These are phyloP conservation scores for Kradibia gibbosae DNA, from an alignment of 1,140 invertebrate genomes.

Conservation along the genomic window DNA sequence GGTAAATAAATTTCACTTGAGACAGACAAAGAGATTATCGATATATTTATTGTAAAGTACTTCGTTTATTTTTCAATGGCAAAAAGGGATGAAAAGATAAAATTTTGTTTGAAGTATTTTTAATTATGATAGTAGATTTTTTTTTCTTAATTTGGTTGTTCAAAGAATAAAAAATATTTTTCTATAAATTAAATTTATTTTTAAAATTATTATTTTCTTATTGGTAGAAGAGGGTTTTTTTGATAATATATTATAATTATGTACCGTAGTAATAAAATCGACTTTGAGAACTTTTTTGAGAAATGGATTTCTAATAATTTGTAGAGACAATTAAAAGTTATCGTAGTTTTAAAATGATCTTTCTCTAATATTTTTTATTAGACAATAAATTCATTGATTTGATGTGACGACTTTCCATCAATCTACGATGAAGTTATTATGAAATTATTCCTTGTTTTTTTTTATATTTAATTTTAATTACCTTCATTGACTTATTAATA, in stretches of 20 bases:
- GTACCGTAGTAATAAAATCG: conserved; percentile 37
- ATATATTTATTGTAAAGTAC: conserved; percentile 47
- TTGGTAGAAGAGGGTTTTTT: background rate
- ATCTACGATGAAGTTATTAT: conserved; percentile 25
- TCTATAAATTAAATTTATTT: conserved; percentile 17
- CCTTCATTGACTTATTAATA: too few relatives aligned
- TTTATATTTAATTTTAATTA: too few relatives aligned
- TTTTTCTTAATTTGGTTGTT: background rate
- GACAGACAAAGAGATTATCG: conserved; percentile 37
- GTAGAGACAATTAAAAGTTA: conserved; percentile 56
- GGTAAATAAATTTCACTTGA: background rate
- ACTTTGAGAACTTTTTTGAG: conserved; percentile 53
- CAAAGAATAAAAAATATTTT: background rate
- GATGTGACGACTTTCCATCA: conserved; percentile 24
- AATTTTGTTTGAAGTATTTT: background rate
- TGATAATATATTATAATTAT: background rate
- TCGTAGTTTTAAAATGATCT: conserved; percentile 3
- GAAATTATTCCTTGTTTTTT: too few relatives aligned
- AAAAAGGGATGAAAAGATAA: background rate
- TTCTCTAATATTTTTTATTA: conserved; percentile 3
- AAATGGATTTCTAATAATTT: conserved; percentile 59
- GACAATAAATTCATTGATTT: conserved; percentile 54
- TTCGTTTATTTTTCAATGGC: conserved; percentile 24
- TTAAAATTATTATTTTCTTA: background rate
- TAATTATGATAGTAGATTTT: too few relatives aligned